Base-by-base conservation (phyloP, 2,113 vertebrate species). In the Dunckerocampus dactyliophorus region DNA sequence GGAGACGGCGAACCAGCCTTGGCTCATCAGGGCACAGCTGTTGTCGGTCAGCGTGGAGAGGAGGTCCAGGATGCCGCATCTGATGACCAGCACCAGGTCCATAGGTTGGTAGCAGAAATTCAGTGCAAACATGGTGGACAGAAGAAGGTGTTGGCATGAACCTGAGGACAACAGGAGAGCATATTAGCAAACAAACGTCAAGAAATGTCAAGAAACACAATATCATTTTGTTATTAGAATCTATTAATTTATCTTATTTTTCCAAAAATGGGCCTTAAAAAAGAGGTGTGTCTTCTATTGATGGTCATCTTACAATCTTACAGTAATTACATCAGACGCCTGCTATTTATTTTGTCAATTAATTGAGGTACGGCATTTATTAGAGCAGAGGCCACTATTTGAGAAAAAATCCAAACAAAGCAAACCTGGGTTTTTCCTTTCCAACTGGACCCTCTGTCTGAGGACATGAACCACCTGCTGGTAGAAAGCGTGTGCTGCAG, bases 381-480 rank as follows among this genome's bases (percentile, higher is more conserved):
- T 39, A 39, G 37, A 9, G 21, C 20, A 6, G 52, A 37, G 28
- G 52, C 11, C 3, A 54, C 37, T 39, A 39, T 39, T 39, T 9
- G 37, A 39, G 37, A 12, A 39, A 39, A 39, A 39, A 39, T 11
- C 11, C 37, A 39, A 3, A 61, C 37, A 39, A 3, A 61, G 21
- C 67, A 59, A 69, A 91, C 91, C 89, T 77, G 87, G 79, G 66
- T 81, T 81, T 49, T 88, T 82, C 67, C 62, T 89, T 76, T 91
- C 89, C 59, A 76, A 45, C 11, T 83, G 53, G 39, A 87, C 84
- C 69, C 85, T 90, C 42, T 89, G 83, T 69, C 84, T 83, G 53
- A 92, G 91, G 45, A 91, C 84, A 42, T 72, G 62, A 59, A 92
- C 88, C 73, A 92, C 86, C 81, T 92, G 90, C 79, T 92, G 90